These are phyloP conservation scores for Ailuropoda melanoleuca DNA, from an alignment of 2,113 vertebrate genomes.

Conservation along the genomic window DNA sequence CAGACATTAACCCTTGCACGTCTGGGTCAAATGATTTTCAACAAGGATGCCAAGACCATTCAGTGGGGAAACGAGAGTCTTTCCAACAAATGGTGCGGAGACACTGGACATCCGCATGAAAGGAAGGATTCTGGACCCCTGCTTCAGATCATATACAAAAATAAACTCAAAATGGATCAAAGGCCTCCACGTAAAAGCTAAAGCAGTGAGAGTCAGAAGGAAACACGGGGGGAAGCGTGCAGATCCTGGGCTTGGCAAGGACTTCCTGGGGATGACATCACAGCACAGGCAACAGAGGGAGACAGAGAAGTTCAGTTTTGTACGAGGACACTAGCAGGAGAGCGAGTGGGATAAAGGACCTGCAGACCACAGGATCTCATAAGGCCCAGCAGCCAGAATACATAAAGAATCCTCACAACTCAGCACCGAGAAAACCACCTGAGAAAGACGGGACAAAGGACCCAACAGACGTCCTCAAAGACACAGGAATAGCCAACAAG, in stretches of 20 bases:
- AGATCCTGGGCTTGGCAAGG: neutral
- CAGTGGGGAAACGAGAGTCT: neutral
- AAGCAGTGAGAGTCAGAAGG: neutral
- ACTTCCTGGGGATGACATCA: neutral
- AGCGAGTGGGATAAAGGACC: neutral
- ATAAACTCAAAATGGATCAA: neutral
- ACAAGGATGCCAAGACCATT: neutral
- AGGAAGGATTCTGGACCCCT: neutral
- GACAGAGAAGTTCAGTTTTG: neutral
- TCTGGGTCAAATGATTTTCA: rapidly evolving
- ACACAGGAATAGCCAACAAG: rapidly evolving
- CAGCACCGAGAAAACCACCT: neutral
- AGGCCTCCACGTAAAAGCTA: neutral
- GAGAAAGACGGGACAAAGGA: rapidly evolving
- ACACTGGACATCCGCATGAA: too few relatives aligned
- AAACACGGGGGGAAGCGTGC: neutral
- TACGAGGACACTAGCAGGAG: neutral
- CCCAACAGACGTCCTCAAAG: neutral
- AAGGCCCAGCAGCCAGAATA: neutral
- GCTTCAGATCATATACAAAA: neutral
- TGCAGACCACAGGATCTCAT: rapidly evolving
- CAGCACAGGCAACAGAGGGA: neutral
- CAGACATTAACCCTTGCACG: neutral
- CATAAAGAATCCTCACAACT: neutral
- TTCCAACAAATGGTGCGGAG: neutral